phyloP scores from a whole-genome alignment of 2,888 invertebrate genomes.

The Torymus auratus region DNA sequence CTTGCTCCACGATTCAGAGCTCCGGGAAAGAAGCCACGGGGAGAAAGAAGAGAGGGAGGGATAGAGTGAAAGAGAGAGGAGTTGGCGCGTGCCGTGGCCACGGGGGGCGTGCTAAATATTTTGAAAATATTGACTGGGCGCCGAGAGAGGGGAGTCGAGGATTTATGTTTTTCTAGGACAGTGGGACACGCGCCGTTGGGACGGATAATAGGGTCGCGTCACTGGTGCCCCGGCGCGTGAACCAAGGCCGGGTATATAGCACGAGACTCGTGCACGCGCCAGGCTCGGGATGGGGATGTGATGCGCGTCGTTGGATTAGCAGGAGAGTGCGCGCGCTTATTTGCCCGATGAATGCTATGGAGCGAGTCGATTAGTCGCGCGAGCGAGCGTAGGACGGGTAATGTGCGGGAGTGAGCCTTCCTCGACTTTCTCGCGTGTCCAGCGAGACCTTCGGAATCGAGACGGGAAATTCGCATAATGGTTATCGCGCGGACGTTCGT shows the following conservation, averaged over 20 bases:
- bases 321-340: slow-evolving; percentile 7
- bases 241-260: slow-evolving; percentile 16
- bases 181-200: slow-evolving; percentile 22
- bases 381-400: background rate
- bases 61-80: slow-evolving; percentile 3
- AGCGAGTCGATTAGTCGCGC: slow-evolving; percentile 23
- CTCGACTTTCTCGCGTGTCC: slow-evolving; percentile 2
- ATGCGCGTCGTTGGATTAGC: too few species aligned
- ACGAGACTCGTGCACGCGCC: slow-evolving; percentile 3
- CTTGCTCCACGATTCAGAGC: background rate
- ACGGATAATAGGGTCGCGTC: slow-evolving; percentile 40
- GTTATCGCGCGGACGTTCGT: too few species aligned
- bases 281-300: background rate
- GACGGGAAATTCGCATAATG: too few species aligned
- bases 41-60: background rate
- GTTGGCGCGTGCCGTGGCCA: slow-evolving; percentile 66
- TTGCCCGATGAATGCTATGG: slow-evolving; percentile 15
- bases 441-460: too few species aligned
- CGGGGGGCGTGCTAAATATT: slow-evolving; percentile 69
- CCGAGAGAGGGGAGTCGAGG: background rate
- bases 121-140: slow-evolving; percentile 69
- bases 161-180: slow-evolving; percentile 55
- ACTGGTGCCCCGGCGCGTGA: background rate
- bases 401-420: background rate
- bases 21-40: background rate